These are phyloP conservation scores for Trilocha varians DNA, from an alignment of 2,888 invertebrate species.

Conservation along the genomic window DNA sequence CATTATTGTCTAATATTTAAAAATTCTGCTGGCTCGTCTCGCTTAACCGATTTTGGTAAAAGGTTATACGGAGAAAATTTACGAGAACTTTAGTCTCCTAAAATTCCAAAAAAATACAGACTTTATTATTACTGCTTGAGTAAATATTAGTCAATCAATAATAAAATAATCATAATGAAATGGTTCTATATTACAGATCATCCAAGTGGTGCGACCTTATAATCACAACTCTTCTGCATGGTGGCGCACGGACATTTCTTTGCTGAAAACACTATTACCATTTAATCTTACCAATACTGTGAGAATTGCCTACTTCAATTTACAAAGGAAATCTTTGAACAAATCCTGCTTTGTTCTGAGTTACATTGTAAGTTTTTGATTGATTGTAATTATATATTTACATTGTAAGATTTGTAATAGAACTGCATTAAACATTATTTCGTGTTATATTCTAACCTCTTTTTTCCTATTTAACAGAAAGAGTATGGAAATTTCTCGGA, in stretches of 20 bases:
- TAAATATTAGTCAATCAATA: too few species aligned
- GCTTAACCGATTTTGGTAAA: too few species aligned
- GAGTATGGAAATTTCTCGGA: constrained; percentile 27
- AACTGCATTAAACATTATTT: too few species aligned
- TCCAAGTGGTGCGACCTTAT: constrained; percentile 46
- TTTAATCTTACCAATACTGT: constrained; percentile 43
- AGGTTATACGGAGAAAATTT: too few species aligned
- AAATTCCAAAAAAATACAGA: too few species aligned
- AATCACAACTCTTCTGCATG: constrained; percentile 41
- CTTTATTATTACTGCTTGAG: too few species aligned
- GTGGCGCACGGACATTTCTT: constrained; percentile 51
- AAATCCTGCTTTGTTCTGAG: constrained; percentile 45
- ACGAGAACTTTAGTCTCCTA: too few species aligned
- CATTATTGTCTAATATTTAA: too few species aligned
- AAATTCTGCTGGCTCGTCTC: too few species aligned
- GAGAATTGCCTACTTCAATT: constrained; percentile 19
- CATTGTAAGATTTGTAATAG: too few species aligned
- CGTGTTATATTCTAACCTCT: not conserved
- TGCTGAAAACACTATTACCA: constrained; percentile 48
- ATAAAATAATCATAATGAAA: too few species aligned
- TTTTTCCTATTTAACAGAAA: constrained; percentile 22
- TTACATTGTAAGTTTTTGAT: constrained; percentile 35
- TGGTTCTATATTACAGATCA: too few species aligned
- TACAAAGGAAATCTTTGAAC: constrained; percentile 18
- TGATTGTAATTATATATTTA: not conserved